phyloP scores from a whole-genome alignment of 2,888 invertebrate genomes.

The Galerucella nymphaeae region DNA sequence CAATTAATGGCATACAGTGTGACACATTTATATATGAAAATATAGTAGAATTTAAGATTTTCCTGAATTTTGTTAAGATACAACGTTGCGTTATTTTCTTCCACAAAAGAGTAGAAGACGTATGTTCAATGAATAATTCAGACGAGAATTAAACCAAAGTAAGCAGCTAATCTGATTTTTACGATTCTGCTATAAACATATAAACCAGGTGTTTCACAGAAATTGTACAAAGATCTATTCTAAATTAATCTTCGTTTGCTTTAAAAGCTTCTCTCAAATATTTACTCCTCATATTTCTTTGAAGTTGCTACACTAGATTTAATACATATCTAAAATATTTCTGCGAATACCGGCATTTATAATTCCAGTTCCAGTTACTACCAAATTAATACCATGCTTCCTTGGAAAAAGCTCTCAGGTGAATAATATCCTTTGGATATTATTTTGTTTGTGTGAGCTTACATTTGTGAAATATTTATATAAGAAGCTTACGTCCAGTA shows the following conservation, averaged over 20 bases:
- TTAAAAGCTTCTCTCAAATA: constrained; percentile 32
- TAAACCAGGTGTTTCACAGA: constrained; percentile 33
- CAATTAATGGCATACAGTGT: too few relatives aligned
- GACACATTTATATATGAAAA: too few relatives aligned
- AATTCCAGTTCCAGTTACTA: constrained; percentile 31
- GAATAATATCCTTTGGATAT: background rate
- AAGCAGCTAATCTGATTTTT: constrained; percentile 30
- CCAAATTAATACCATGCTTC: constrained; percentile 9
- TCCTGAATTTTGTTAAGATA: too few relatives aligned
- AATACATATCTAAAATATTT: constrained; percentile 33
- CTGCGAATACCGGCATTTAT: constrained; percentile 27
- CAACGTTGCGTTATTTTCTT: background rate
- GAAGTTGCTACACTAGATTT: constrained; percentile 38
- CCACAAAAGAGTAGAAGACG: background rate
- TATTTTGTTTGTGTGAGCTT: background rate
- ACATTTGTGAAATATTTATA: background rate
- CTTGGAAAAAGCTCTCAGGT: constrained; percentile 9
- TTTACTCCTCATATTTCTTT: constrained; percentile 36
- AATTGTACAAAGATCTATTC: constrained; percentile 33
- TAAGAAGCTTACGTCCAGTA: background rate
- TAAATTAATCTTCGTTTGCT: constrained; percentile 29
- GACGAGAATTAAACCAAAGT: constrained; percentile 23
- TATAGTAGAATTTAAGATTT: too few relatives aligned
- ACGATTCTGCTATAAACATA: constrained; percentile 26
- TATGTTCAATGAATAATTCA: background rate